Conservation (phyloP, 2,888 invertebrate genomes). For the Autographa pulchrina region DNA sequence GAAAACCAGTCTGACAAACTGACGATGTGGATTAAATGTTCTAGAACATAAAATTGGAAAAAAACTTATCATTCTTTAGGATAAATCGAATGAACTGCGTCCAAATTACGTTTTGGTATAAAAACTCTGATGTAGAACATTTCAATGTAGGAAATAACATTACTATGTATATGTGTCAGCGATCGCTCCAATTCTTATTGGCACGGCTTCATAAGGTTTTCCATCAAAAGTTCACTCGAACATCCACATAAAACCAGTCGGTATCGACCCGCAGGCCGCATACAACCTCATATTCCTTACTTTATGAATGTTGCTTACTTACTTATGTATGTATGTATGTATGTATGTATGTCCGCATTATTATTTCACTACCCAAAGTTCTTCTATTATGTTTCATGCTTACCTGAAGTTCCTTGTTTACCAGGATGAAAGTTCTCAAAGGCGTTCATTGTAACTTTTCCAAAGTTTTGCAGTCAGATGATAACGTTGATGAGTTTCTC, state of each 20-base stretch:
- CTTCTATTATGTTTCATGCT: constrained; percentile 19
- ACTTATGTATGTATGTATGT: too few species aligned
- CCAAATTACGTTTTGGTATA: neutral
- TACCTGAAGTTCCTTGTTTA: constrained; percentile 24
- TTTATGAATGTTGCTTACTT: constrained; percentile 25
- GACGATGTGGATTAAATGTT: neutral
- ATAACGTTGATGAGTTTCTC: constrained; percentile 29
- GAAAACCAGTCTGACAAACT: neutral
- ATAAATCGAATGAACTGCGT: neutral
- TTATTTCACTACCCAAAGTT: constrained; percentile 25
- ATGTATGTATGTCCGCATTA: constrained; percentile 24
- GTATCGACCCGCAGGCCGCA: constrained; percentile 28
- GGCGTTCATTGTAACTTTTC: constrained; percentile 14
- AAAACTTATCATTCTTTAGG: neutral
- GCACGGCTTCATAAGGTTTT: constrained; percentile 18
- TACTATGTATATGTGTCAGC: constrained; percentile 20
- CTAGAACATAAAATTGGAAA: neutral
- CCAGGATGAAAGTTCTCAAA: constrained; percentile 13
- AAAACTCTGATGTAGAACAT: neutral
- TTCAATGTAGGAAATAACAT: neutral
- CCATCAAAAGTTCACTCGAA: constrained; percentile 22
- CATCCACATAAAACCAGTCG: constrained; percentile 19
- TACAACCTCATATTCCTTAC: constrained; percentile 24
- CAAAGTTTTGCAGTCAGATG: neutral
- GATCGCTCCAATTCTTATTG: constrained; percentile 35